Evolutionary conservation across 37 sponge, comb jelly and placozoan genomes (phyloP), one percentile per base, ranked within the genome.

Genomic region (Cliona cf. orientalis): DNA sequence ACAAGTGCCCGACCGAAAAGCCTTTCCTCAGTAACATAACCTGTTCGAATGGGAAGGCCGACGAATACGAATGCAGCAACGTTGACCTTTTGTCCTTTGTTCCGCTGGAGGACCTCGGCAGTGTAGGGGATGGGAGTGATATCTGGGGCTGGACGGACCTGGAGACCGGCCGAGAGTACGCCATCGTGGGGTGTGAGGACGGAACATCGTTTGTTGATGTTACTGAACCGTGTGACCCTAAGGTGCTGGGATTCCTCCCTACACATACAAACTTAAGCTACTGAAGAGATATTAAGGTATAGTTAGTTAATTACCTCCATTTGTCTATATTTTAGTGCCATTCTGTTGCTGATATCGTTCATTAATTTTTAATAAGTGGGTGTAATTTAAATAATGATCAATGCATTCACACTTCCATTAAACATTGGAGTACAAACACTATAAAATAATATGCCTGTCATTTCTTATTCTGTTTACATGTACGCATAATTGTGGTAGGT

Each of bases 121-220:
- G 58, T 75, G 34, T 26, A 4, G 91, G 91, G 1, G 83, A 81
- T 62, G 78, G 58, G 19, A 91, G 86, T 75, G 91, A 91, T 35
- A 91, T 91, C 58, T 91, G 91, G 91, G 91, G 91, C 0, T 91
- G 91, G 91, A 86, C 91, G 28, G 91, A 91, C 42, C 87, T 87
- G 2, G 78, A 85, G 44, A 81, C 86, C 37, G 64, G 45, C 0
- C 55, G 46, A 32, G 91, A 91, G 57, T 86, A 86, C 33, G 91
- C 91, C 25, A 80, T 91, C 32, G 78, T 81, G 80, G 91, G 82
- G 31, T 80, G 81, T 42, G 34, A 23, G 6, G 91, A 91, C 77
- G 86, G 86, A 4, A 91, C 87, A 19, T 86, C 91, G 25, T 91
- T 91, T 71, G 91, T 91, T 58, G 91, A 91, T 71, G 87, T 91